phyloP scores from a whole-genome alignment of 2,888 invertebrate species.

The Pachycephus smyrnensis region DNA sequence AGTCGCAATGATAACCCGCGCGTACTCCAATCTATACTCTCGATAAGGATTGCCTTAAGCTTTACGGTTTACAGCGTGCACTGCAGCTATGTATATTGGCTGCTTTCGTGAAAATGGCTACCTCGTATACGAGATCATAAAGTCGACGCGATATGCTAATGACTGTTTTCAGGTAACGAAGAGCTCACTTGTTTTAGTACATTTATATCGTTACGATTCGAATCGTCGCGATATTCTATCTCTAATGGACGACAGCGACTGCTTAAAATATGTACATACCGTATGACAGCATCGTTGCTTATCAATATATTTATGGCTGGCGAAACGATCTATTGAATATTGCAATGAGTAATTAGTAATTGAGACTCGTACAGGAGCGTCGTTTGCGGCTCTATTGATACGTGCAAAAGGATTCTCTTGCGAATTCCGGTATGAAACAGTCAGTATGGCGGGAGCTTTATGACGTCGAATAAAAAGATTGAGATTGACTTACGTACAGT shows the following conservation, averaged over 20 bases:
- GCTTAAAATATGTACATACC: neutral
- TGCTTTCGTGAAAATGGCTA: neutral
- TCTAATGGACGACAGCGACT: neutral
- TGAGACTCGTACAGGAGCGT: neutral
- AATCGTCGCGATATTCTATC: neutral
- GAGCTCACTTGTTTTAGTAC: neutral
- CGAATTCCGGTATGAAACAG: neutral
- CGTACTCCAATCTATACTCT: neutral
- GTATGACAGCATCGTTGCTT: neutral
- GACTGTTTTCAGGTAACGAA: neutral
- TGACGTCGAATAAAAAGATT: neutral
- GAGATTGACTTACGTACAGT: too few species aligned
- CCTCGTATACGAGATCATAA: neutral
- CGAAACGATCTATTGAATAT: neutral
- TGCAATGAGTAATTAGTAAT: neutral
- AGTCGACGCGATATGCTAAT: neutral
- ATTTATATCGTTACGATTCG: neutral
- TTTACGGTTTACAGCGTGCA: neutral
- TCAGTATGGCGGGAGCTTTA: conserved; percentile 6
- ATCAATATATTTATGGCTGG: neutral
- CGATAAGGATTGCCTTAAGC: neutral
- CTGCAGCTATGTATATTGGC: neutral
- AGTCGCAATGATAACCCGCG: neutral
- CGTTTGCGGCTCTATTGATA: neutral
- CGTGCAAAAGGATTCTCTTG: neutral